Base-by-base conservation (phyloP, 2,797 vertebrate species). In the Kryptopterus vitreolus region DNA sequence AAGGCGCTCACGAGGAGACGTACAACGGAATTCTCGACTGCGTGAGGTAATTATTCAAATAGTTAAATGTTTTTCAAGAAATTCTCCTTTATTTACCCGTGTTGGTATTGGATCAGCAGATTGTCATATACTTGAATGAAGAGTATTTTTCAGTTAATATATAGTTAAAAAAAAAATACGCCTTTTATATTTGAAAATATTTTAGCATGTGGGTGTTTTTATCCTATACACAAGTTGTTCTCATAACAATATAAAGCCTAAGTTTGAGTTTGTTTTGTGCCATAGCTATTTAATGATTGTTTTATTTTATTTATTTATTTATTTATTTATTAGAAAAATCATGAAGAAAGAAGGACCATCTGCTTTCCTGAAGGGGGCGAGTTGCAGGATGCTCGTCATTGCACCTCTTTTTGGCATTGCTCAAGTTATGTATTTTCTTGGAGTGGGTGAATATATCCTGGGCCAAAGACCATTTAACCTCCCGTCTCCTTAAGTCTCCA, bases 321-420 rank as follows among this genome's bases (percentile, higher is more conserved):
- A 7, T 2, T 57, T n/a, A n/a, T 62, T 88, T 46, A 74, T 79
- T 89, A 96, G 95, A 61, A 95, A 95, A 86, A 94, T 96, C 35
- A 77, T 95, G 90, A 82, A 85, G 71, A 94, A 92, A 68, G 95
- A 96, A 82, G 95, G 95, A 15, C 93, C 94, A 0, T 90, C 93
- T 29, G 94, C 94, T 33, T 95, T 96, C 89, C 87, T 95, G 84
- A 96, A 95, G 76, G 95, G 95, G 0, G 93, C 95, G 0, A 91
- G 90, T 76, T 96, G 95, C 82, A 90, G 95, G 52, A 95, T 94
- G 15, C 88, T 96, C 12, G 94, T 96, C 83, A 96, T 96, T 20
- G 95, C 95, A 0, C 95, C 95, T 2, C 91, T 96, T 18, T 96
- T 96, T 33, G 95, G 95, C 66, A 96, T 96, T 8, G 95, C 86